These are phyloP conservation scores for Linnaemya vulpina DNA, from an alignment of 2,888 invertebrate genomes.

Conservation along the genomic window DNA sequence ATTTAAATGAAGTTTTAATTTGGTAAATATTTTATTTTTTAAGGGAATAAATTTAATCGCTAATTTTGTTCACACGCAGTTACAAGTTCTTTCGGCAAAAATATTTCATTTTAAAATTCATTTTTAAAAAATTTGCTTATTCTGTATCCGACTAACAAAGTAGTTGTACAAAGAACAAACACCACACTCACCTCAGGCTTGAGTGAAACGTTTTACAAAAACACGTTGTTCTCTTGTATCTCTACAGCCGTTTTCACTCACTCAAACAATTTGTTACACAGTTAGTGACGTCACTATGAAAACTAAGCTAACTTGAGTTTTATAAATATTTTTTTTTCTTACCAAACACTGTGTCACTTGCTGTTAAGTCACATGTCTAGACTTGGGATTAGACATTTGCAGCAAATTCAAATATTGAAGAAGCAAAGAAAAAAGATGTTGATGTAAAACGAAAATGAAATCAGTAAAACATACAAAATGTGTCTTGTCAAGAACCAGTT, in stretches of 20 bases:
- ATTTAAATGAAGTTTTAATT: too few relatives aligned
- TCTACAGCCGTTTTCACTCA: not conserved
- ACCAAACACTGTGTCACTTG: conserved; percentile 14
- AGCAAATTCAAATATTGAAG: not conserved
- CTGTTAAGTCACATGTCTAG: conserved; percentile 56
- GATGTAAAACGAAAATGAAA: conserved; percentile 6
- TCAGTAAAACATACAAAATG: not conserved
- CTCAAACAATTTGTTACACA: not conserved
- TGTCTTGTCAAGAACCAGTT: conserved; percentile 38
- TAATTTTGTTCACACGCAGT: too few relatives aligned
- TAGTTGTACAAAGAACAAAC: too few relatives aligned
- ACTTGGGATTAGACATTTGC: conserved; percentile 46
- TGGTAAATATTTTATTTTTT: too few relatives aligned
- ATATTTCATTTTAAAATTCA: too few relatives aligned
- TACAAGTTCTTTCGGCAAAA: too few relatives aligned
- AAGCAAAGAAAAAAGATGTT: not conserved
- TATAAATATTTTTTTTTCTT: not conserved
- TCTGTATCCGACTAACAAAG: too few relatives aligned
- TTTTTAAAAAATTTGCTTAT: too few relatives aligned
- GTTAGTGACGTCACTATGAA: conserved; percentile 58
- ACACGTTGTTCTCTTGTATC: not conserved
- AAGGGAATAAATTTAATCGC: too few relatives aligned
- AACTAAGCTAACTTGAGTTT: conserved; percentile 11
- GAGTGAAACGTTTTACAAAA: conserved; percentile 5
- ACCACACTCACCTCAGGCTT: not conserved